phyloP scores from a whole-genome alignment of 2,888 invertebrate species.

The Eretmocerus hayati region DNA sequence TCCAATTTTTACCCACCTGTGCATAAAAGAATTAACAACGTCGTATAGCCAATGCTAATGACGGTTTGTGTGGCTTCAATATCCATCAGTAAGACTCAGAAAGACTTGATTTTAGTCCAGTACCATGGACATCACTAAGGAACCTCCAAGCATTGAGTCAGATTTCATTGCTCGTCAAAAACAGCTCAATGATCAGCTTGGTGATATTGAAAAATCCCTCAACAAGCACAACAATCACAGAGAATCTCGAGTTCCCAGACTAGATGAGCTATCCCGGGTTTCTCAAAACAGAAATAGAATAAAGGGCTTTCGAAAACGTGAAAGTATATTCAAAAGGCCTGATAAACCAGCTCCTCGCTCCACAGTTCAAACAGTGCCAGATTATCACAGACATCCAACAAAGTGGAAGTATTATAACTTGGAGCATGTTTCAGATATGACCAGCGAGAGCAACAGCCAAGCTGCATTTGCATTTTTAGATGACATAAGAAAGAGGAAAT shows the following conservation, averaged over 20 bases:
- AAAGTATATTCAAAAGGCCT: conserved; percentile 74
- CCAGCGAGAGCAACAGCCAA: conserved; percentile 68
- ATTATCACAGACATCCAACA: conserved; percentile 65
- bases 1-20: too few relatives aligned
- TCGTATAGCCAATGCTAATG: too few relatives aligned
- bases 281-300: conserved; percentile 48
- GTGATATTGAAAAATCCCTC: conserved; percentile 57
- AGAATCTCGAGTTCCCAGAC: conserved; percentile 32
- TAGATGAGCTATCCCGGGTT: conserved; percentile 30
- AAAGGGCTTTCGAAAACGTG: conserved; percentile 60
- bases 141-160: too few relatives aligned
- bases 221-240: conserved; percentile 37
- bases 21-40: too few relatives aligned
- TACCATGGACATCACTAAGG: too few relatives aligned
- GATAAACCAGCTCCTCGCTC: conserved; percentile 55
- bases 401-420: conserved; percentile 78
- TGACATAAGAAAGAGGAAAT: conserved; percentile 57
- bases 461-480: conserved; percentile 72
- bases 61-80: too few relatives aligned
- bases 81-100: too few relatives aligned
- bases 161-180: conserved; percentile 55
- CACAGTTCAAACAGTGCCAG: conserved; percentile 44
- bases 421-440: conserved; percentile 68
- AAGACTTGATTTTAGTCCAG: too few relatives aligned
- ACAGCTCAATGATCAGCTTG: conserved; percentile 62